A percentile compares a stretch with the other conserved stretches of the same genome.
phyloP scores from a whole-genome alignment of 23 tunicate genomes.

The Ascidia mentula region DNA sequence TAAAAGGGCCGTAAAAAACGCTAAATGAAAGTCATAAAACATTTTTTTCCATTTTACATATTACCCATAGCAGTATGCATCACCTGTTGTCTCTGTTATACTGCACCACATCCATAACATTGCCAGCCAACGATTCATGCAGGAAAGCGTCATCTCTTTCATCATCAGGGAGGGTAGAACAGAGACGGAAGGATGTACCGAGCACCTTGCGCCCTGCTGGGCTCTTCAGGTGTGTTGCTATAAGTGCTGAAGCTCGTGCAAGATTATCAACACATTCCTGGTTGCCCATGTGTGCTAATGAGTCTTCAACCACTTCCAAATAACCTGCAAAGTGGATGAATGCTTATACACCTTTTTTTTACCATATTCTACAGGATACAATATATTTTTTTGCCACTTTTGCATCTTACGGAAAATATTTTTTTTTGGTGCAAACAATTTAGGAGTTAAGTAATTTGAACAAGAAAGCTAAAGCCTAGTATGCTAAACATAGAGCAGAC shows the following conservation, averaged over 20 bases:
- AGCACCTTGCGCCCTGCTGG: conserved; percentile 31
- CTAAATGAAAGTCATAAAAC: no score
- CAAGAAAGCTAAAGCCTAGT: no score
- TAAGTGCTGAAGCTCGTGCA: conserved; percentile 5
- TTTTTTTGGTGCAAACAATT: no score
- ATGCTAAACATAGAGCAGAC: no score
- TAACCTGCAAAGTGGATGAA: conserved; percentile 23
- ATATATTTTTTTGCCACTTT: no score
- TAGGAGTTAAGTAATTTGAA: no score
- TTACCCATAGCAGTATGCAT: no score
- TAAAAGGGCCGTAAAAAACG: no score
- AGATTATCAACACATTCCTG: conserved; percentile 40
- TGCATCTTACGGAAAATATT: no score
- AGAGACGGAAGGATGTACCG: conserved; percentile 33
- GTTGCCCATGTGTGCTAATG: conserved; percentile 39
- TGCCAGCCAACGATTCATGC: conserved; percentile 58
- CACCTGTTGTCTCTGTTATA: conserved; percentile 79
- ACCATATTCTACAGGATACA: no score
- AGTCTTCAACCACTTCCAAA: conserved; percentile 31
- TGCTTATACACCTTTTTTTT: no score
- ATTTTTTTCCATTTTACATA: no score
- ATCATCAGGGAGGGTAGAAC: conserved; percentile 19
- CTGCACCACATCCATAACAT: conserved; percentile 73
- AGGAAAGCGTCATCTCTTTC: conserved; percentile 44
- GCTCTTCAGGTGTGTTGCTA: conserved; percentile 33